Conservation (phyloP, 2,797 vertebrate genomes). For the Channa striata region DNA sequence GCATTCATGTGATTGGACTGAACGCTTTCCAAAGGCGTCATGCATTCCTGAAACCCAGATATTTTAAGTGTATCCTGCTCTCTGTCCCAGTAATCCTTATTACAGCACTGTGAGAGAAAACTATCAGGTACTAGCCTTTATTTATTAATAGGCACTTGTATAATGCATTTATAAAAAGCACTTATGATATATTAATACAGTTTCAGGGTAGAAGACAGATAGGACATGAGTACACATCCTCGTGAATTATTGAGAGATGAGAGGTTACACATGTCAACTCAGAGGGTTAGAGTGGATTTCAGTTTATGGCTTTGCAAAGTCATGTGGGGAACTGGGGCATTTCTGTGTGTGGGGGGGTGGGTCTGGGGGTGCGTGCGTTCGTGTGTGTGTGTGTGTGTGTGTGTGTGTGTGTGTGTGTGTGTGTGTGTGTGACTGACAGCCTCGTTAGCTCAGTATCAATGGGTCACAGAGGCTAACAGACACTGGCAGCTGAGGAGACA, state of each 20-base stretch:
- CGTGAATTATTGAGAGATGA: conserved; percentile 56
- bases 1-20: not conserved
- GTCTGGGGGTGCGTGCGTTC: too few species aligned
- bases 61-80: conserved; percentile 24
- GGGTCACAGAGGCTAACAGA: conserved; percentile 80
- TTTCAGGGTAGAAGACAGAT: conserved; percentile 30
- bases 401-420: conserved; percentile 6
- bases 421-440: conserved; percentile 69
- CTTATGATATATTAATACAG: conserved; percentile 68
- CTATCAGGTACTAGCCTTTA: conserved; percentile 40
- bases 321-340: conserved; percentile 17
- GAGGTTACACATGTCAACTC: conserved; percentile 64
- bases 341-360: conserved; percentile 14
- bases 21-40: conserved; percentile 16
- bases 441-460: conserved; percentile 78
- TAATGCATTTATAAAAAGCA: conserved; percentile 16
- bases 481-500: conserved; percentile 78
- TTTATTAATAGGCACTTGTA: conserved; percentile 51
- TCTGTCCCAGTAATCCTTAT: conserved; percentile 39
- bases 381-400: conserved; percentile 1
- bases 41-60: conserved; percentile 5
- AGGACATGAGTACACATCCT: conserved; percentile 51
- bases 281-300: conserved; percentile 32
- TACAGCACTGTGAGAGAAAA: conserved; percentile 31
- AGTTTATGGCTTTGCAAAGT: conserved; percentile 55